phyloP scores from a whole-genome alignment of 2,888 invertebrate genomes.

The Troilus luridus region DNA sequence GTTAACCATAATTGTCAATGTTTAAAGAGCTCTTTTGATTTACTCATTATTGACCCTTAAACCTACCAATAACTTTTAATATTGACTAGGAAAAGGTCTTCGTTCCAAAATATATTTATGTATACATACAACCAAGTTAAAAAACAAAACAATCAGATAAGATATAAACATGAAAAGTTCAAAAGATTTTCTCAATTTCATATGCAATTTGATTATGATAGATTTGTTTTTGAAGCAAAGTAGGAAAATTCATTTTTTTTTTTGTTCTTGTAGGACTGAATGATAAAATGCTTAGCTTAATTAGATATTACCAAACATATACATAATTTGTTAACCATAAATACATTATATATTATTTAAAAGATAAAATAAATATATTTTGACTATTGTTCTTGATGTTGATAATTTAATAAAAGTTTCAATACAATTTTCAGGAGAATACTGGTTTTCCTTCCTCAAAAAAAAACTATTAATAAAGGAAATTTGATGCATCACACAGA shows the following conservation, averaged over 20 bases:
- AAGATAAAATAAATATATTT: background rate
- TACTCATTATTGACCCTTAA: slow-evolving; percentile 22
- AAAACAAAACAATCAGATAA: background rate
- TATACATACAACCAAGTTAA: background rate
- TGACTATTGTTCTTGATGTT: background rate
- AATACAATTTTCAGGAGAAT: too few species aligned
- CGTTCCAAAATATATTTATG: slow-evolving; percentile 6
- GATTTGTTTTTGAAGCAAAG: background rate
- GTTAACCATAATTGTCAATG: slow-evolving; percentile 14
- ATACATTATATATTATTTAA: background rate
- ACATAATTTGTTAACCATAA: background rate
- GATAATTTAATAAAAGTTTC: too few species aligned
- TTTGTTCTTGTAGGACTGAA: background rate
- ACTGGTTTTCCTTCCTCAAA: too few species aligned
- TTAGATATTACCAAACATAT: background rate
- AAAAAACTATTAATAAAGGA: too few species aligned
- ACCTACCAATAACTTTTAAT: slow-evolving; percentile 47
- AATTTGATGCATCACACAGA: too few species aligned
- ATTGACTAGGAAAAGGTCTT: slow-evolving; percentile 45
- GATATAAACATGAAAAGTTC: background rate
- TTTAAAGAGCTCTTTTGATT: background rate
- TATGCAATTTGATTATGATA: background rate
- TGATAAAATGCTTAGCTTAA: background rate
- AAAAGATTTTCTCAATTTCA: background rate
- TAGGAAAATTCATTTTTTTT: background rate